Evolutionary conservation across 1,140 invertebrate species (phyloP).

Genomic region (Helicoverpa zea): DNA sequence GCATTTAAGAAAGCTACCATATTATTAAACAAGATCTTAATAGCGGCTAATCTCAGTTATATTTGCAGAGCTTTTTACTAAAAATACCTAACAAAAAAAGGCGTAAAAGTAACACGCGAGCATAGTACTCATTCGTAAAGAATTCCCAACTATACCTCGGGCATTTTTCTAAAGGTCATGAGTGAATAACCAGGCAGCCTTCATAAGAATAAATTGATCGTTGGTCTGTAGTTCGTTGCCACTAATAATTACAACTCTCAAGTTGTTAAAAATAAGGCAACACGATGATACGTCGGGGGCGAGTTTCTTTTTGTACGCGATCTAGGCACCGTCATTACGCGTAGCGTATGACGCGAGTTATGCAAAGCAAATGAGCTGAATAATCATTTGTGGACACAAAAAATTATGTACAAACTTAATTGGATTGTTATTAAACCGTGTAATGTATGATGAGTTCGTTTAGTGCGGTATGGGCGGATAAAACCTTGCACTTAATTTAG

Average conservation of each 20-base stretch:
- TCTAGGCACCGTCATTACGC: slow-evolving; percentile 57
- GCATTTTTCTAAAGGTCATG: slow-evolving; percentile 77
- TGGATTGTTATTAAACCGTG: slow-evolving; percentile 13
- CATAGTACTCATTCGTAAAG: slow-evolving; percentile 39
- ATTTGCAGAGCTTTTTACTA: slow-evolving; percentile 6
- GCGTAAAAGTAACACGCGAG: slow-evolving; percentile 23
- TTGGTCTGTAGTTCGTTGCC: slow-evolving; percentile 71
- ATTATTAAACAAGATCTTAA: slow-evolving; percentile 27
- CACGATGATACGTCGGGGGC: slow-evolving; percentile 49
- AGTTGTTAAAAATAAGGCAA: slow-evolving; percentile 64
- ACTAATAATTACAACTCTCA: slow-evolving; percentile 75
- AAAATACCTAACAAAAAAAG: slow-evolving; percentile 2
- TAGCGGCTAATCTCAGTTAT: slow-evolving; percentile 27
- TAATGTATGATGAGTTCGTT: not conserved
- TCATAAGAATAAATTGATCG: slow-evolving; percentile 68
- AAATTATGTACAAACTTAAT: slow-evolving; percentile 9
- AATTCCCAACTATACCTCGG: slow-evolving; percentile 64
- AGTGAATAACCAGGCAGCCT: slow-evolving; percentile 77
- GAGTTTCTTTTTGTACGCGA: slow-evolving; percentile 60
- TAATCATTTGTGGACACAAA: not conserved
- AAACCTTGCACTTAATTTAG: too few species aligned
- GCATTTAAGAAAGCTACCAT: slow-evolving; percentile 3
- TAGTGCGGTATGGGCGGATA: too few species aligned
- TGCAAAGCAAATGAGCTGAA: slow-evolving; percentile 35
- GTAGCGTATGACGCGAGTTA: slow-evolving; percentile 45